A percentile compares a stretch with the other conserved stretches of the same genome.
phyloP scores from a whole-genome alignment of 2,888 invertebrate genomes.

The Actias luna region DNA sequence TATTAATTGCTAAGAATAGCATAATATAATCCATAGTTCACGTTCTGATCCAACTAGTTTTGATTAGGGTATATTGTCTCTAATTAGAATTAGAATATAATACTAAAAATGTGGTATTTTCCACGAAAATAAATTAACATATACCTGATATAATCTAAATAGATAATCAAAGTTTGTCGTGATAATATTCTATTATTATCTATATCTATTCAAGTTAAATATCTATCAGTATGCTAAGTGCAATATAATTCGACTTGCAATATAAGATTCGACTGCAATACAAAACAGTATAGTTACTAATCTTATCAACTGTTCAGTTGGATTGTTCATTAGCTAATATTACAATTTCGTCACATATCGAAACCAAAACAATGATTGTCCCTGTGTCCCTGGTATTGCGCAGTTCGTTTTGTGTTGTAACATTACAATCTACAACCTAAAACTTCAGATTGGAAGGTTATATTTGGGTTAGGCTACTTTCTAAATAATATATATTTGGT shows the following conservation, averaged over 20 bases:
- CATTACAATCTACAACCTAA: conserved; percentile 14
- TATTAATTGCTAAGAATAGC: background rate
- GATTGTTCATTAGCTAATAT: conserved; percentile 36
- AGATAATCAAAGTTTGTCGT: no score
- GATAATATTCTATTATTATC: background rate
- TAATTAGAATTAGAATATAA: background rate
- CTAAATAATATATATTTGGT: background rate
- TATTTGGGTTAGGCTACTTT: conserved; percentile 12
- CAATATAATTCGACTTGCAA: conserved; percentile 43
- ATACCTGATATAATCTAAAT: no score
- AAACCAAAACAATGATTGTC: conserved; percentile 34
- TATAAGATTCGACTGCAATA: conserved; percentile 15
- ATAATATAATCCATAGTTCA: background rate
- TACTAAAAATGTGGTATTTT: no score
- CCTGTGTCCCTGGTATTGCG: conserved; percentile 20
- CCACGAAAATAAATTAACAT: no score
- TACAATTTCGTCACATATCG: conserved; percentile 38
- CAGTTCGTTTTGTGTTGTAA: conserved; percentile 12
- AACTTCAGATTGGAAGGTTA: background rate
- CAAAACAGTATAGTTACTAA: conserved; percentile 23
- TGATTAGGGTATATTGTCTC: background rate
- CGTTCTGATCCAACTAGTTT: background rate
- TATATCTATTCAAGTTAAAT: background rate
- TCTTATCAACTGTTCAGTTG: conserved; percentile 35
- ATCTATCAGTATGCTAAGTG: background rate